Conservation (phyloP, 2,113 vertebrate species). For the Sebastes schlegelii region DNA sequence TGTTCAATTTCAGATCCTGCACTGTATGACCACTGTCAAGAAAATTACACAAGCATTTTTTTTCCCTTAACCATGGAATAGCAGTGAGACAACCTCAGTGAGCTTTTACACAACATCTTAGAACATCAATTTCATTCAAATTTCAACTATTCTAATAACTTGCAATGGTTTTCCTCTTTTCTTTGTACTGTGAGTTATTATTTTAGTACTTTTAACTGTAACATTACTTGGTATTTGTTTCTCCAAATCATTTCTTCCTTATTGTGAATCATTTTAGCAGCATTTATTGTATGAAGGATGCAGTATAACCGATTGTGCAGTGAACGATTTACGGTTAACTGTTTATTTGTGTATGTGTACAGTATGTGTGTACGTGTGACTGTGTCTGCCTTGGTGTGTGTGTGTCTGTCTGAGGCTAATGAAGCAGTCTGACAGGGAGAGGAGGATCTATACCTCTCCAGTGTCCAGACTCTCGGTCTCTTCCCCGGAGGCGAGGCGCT, state of each 20-base stretch:
- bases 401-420: conserved; percentile 43
- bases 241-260: neutral
- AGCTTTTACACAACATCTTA: neutral
- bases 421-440: conserved; percentile 58
- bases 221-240: neutral
- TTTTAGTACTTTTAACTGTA: neutral
- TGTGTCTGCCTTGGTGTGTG: neutral
- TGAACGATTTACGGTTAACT: neutral
- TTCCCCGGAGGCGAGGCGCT: conserved; percentile 57
- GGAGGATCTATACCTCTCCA: conserved; percentile 44
- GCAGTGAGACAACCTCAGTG: neutral
- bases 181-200: neutral
- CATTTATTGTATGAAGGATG: neutral
- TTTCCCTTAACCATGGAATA: neutral
- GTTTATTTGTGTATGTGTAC: conserved; percentile 5
- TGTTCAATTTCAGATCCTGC: neutral
- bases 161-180: neutral
- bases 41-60: neutral
- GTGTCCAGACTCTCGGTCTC: conserved; percentile 40
- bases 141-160: neutral
- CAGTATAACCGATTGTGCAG: neutral
- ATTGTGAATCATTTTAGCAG: neutral
- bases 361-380: neutral
- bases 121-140: neutral
- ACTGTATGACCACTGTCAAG: neutral